Conservation (phyloP, 1,140 invertebrate species). For the Drosophila seguyi region DNA sequence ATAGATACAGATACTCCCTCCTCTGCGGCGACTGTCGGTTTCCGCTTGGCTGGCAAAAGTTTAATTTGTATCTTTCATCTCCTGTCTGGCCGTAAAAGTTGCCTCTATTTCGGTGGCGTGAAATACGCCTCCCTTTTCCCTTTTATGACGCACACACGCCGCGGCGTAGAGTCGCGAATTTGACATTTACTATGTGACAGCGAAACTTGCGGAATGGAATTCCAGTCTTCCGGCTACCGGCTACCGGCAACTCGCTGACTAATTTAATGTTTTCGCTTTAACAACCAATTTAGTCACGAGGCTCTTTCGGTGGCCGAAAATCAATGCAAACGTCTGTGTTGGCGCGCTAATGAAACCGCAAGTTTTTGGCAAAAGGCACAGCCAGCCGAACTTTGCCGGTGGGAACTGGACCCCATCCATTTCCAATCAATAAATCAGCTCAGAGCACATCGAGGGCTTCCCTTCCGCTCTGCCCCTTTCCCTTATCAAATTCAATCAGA, state of each 20-base stretch:
- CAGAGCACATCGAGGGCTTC: conserved; percentile 2
- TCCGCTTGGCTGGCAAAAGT: conserved; percentile 35
- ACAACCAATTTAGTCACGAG: conserved; percentile 46
- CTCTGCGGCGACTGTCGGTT: background rate
- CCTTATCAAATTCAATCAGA: conserved; percentile 72
- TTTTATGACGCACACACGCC: conserved; percentile 18
- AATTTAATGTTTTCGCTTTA: conserved; percentile 55
- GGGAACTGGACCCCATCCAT: background rate
- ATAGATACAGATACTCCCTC: background rate
- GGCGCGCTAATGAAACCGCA: conserved; percentile 35
- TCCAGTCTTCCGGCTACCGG: conserved; percentile 15
- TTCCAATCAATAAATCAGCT: conserved; percentile 45
- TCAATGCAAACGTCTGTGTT: conserved; percentile 44
- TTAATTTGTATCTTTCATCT: conserved; percentile 42
- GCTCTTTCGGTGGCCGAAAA: conserved; percentile 8
- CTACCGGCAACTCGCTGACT: conserved; percentile 47
- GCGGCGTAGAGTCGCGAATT: conserved; percentile 39
- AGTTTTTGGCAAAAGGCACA: conserved; percentile 35
- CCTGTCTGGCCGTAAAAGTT: conserved; percentile 35
- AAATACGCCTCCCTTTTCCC: background rate
- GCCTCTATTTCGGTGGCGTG: background rate
- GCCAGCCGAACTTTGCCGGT: conserved; percentile 22
- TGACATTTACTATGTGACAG: conserved; percentile 37
- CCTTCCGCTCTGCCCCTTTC: background rate
- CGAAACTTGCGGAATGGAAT: conserved; percentile 45